Conservation (phyloP, 1,140 invertebrate species). For the Druon quercuslanigerum region DNA sequence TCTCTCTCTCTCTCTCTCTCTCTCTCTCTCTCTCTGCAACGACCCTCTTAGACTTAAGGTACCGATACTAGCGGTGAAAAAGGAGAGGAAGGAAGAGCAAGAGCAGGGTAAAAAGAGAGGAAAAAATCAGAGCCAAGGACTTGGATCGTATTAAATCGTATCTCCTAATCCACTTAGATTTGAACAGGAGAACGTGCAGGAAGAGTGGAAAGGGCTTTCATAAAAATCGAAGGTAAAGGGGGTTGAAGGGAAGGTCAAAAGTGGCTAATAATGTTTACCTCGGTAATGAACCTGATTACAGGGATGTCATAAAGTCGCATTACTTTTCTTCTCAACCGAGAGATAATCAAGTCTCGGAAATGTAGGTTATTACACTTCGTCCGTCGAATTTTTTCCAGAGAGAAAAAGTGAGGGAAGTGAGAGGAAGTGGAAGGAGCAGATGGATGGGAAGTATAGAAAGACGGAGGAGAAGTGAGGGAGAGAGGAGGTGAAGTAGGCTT, state of each 20-base stretch:
- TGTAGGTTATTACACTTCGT: neutral
- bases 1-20: conserved; percentile 26
- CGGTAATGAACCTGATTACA: conserved; percentile 42
- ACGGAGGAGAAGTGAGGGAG: too few relatives aligned
- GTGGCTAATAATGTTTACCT: conserved; percentile 33
- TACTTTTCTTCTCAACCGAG: neutral
- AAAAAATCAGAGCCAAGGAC: conserved; percentile 27
- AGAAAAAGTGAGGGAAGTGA: too few relatives aligned
- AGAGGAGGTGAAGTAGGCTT: too few relatives aligned
- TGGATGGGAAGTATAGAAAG: too few relatives aligned
- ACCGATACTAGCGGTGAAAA: neutral
- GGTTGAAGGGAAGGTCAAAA: conserved; percentile 2
- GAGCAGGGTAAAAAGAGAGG: neutral
- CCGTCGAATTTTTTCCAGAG: too few relatives aligned
- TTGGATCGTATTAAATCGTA: conserved; percentile 42
- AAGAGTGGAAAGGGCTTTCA: neutral
- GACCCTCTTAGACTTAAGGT: conserved; percentile 40
- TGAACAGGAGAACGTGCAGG: conserved; percentile 34
- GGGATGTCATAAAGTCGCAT: neutral
- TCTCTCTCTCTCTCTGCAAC: conserved; percentile 29
- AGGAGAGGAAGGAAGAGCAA: conserved; percentile 1
- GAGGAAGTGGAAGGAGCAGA: too few relatives aligned
- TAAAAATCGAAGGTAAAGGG: neutral
- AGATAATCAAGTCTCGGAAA: conserved; percentile 27
- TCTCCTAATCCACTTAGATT: conserved; percentile 40